Base-by-base conservation (phyloP, 2,113 vertebrate genomes). In the Trichomycterus rosablanca region DNA sequence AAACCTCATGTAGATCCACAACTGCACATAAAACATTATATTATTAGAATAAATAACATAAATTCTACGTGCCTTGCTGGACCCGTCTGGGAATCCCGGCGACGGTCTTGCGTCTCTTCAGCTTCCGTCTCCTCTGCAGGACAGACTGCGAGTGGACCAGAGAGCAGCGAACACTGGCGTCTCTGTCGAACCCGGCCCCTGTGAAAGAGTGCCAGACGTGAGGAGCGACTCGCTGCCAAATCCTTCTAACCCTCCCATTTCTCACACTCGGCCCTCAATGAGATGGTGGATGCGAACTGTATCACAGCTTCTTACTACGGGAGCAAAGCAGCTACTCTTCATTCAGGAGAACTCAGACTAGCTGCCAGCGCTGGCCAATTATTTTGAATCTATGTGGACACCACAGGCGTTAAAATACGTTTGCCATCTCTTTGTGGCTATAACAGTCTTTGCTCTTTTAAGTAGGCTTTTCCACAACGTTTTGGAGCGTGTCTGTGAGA, bases 111-210 rank as follows among this genome's bases (percentile, higher is more conserved):
- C 94, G 89, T 82, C 95, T 92, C 80, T 92, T 93, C 82, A 97
- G 77, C 84, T 97, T 97, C 80, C 94, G 88, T 82, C 95, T 92
- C 71, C 94, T 83, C 85, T 97, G 96, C 74, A 98, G 91, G 74
- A 97, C 84, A 35, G 96, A 97, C 90, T 97, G 93, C 57, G 96
- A 97, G 83, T 97, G 92, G 81, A 94, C 93, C 66, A 98, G 91
- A 66, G 96, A 98, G 85, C 93, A 94, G 84, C 93, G 94, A 78
- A 94, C 93, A 88, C 93, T 97, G 76, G 93, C 93, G 74, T 97
- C 94, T 95, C 95, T 93, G 92, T 98, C 94, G 84, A 98, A 98
- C 77, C 91, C 91, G 70, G 95, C 82, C 86, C 95, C 95, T 98
- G 90, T 73, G 87, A 88, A 80, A 68, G 67, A 77, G 87, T 87